Evolutionary conservation across 2,888 invertebrate species (phyloP).

Genomic region (Sympetrum striolatum): DNA sequence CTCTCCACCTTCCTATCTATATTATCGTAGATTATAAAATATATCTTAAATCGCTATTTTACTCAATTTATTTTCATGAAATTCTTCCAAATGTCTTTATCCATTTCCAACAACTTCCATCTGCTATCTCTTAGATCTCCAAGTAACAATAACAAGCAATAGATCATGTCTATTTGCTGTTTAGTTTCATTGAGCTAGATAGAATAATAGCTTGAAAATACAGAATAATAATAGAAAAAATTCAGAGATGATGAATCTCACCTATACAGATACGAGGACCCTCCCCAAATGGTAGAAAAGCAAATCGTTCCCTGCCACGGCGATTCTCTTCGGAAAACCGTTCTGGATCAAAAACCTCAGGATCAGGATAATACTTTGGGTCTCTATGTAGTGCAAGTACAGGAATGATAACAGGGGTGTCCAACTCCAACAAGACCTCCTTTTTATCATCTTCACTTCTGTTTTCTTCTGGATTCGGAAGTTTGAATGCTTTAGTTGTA

Average conservation of each 20-base stretch:
- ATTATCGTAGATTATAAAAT: too few relatives aligned
- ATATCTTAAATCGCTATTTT: too few relatives aligned
- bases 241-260: neutral
- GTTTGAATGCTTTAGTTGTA: neutral
- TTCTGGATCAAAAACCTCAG: constrained; percentile 24
- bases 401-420: constrained; percentile 4
- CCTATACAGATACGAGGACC: constrained; percentile 19
- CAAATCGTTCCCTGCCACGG: neutral
- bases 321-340: neutral
- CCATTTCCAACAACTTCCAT: too few relatives aligned
- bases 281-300: constrained; percentile 10
- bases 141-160: too few relatives aligned
- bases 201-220: too few relatives aligned
- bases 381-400: constrained; percentile 13
- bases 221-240: too few relatives aligned
- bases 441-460: neutral
- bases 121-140: too few relatives aligned
- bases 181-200: too few relatives aligned
- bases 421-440: neutral
- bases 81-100: too few relatives aligned
- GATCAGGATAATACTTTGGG: constrained; percentile 12
- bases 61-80: too few relatives aligned
- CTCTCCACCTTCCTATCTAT: too few relatives aligned
- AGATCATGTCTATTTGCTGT: too few relatives aligned
- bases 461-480: neutral